phyloP scores from a whole-genome alignment of 1,140 invertebrate genomes.

The Apis dorsata region DNA sequence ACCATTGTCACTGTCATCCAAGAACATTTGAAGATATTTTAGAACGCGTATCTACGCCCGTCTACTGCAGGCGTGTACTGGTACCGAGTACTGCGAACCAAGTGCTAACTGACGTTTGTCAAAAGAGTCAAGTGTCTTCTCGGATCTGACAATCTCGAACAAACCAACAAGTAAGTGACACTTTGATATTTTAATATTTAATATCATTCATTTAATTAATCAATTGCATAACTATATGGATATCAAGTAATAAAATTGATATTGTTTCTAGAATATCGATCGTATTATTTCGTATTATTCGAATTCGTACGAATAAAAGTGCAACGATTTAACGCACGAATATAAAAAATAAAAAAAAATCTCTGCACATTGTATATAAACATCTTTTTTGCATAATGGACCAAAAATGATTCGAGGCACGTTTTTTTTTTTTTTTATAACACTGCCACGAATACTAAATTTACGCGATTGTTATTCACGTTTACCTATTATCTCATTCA shows the following conservation, averaged over 20 bases:
- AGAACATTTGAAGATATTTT: background rate
- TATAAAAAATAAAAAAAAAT: too few relatives aligned
- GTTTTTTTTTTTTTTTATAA: background rate
- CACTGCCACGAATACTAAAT: background rate
- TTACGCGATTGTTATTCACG: background rate
- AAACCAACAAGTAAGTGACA: background rate
- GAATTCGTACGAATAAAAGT: background rate
- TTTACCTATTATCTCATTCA: background rate
- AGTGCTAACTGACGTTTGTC: background rate
- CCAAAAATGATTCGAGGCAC: background rate
- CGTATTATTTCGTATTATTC: too few relatives aligned
- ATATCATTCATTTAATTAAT: background rate
- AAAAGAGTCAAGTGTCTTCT: background rate
- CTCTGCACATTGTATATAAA: background rate
- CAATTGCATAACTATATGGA: too few relatives aligned
- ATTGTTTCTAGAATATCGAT: too few relatives aligned
- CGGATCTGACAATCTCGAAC: background rate
- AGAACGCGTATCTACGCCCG: background rate
- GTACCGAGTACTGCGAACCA: background rate
- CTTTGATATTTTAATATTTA: background rate
- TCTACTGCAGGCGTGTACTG: background rate
- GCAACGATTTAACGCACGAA: background rate
- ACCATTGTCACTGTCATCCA: too few relatives aligned
- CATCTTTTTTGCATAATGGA: background rate
- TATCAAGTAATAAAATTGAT: too few relatives aligned